These are phyloP conservation scores for Lepidurus couesii DNA, from an alignment of 1,140 invertebrate genomes.

Conservation along the genomic window DNA sequence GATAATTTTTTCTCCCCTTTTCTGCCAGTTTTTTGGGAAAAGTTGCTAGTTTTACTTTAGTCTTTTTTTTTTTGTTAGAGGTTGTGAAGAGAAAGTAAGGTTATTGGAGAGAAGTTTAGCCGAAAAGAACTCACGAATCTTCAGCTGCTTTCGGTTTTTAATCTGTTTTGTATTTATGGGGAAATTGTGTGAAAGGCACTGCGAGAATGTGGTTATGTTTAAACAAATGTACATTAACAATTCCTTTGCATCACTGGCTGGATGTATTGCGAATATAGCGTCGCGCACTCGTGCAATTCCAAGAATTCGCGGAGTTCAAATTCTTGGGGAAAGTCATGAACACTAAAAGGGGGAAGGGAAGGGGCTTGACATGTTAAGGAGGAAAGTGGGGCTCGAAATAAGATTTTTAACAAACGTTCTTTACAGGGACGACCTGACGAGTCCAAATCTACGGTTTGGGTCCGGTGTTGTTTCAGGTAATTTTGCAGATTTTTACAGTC, in stretches of 20 bases:
- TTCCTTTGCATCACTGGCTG: constrained; percentile 18
- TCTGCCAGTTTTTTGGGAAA: not conserved
- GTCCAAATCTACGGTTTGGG: constrained; percentile 33
- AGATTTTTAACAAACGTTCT: constrained; percentile 30
- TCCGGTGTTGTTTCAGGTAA: constrained; percentile 31
- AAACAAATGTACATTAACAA: constrained; percentile 10
- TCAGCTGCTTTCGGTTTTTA: constrained; percentile 18
- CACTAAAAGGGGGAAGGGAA: not conserved
- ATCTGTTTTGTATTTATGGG: constrained; percentile 7
- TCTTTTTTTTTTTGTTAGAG: not conserved
- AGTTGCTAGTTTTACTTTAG: not conserved
- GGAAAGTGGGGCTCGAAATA: not conserved
- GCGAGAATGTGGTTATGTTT: constrained; percentile 11
- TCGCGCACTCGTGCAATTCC: constrained; percentile 17
- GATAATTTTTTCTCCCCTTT: not conserved
- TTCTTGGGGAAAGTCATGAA: not conserved
- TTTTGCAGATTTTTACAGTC: constrained; percentile 11
- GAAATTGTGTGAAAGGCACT: not conserved
- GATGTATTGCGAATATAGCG: constrained; percentile 19
- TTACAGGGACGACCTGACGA: constrained; percentile 29
- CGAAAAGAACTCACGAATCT: constrained; percentile 6
- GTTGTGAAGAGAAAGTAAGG: not conserved
- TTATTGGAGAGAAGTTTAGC: not conserved
- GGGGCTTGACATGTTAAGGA: not conserved
- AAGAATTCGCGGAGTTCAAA: not conserved